phyloP scores from a whole-genome alignment of 2,888 invertebrate genomes.

The Matsumyia berberina region DNA sequence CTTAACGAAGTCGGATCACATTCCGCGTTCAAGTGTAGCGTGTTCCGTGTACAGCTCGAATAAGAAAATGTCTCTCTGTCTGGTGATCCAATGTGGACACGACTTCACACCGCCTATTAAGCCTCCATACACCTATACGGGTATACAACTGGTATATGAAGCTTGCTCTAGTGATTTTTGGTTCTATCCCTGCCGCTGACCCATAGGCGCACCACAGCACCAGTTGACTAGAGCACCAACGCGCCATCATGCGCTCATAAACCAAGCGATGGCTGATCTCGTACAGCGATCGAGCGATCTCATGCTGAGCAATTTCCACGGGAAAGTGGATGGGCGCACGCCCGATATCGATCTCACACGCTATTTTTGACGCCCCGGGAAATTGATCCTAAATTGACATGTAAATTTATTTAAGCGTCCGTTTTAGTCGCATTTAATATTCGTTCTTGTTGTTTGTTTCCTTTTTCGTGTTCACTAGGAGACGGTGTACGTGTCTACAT shows the following conservation, averaged over 20 bases:
- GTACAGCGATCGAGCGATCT: constrained; percentile 53
- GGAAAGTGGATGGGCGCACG: constrained; percentile 65
- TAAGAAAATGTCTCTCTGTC: constrained; percentile 53
- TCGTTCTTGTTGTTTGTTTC: constrained; percentile 43
- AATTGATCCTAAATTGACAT: constrained; percentile 77
- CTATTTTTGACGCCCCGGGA: constrained; percentile 74
- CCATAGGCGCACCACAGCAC: constrained; percentile 29
- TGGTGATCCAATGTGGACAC: constrained; percentile 35
- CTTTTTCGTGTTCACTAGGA: constrained; percentile 5
- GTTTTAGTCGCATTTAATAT: constrained; percentile 68
- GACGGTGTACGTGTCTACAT: neutral
- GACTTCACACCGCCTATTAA: constrained; percentile 60
- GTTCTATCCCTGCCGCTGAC: constrained; percentile 47
- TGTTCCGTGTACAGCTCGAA: neutral
- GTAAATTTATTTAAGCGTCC: constrained; percentile 76
- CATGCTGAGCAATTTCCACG: constrained; percentile 63
- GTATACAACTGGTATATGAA: too few relatives aligned
- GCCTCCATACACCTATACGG: neutral
- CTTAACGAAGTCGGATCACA: constrained; percentile 61
- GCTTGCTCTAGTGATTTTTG: too few relatives aligned
- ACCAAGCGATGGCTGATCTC: constrained; percentile 54
- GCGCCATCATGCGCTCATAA: constrained; percentile 27
- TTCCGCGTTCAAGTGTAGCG: constrained; percentile 25
- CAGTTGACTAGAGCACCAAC: neutral
- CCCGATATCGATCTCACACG: constrained; percentile 76